Evolutionary conservation across 2,888 invertebrate species (phyloP).

Genomic region (Microchrysa polita): DNA sequence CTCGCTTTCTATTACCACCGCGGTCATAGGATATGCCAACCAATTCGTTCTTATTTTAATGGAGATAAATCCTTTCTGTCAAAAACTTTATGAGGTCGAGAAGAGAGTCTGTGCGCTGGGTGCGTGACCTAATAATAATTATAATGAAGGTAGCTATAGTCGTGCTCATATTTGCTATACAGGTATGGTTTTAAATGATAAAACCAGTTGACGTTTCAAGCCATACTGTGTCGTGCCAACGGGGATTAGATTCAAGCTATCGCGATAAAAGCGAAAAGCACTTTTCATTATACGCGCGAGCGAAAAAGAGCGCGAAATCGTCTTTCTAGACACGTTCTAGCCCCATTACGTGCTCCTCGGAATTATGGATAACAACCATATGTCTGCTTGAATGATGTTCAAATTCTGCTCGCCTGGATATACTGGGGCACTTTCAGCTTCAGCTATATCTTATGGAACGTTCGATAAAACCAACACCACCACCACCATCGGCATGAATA

Average conservation of each 20-base stretch:
- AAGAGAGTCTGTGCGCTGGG: too few relatives aligned
- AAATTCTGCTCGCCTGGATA: background rate
- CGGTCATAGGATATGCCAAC: too few relatives aligned
- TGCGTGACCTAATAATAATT: too few relatives aligned
- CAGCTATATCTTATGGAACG: background rate
- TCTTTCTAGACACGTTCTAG: conserved; percentile 40
- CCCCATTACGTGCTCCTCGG: conserved; percentile 30
- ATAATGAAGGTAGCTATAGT: too few relatives aligned
- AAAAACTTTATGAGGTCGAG: too few relatives aligned
- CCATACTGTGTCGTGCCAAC: too few relatives aligned
- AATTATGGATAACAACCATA: conserved; percentile 16
- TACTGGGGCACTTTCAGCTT: background rate
- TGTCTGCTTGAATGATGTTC: background rate
- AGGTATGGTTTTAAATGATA: too few relatives aligned
- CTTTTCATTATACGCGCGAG: conserved; percentile 20
- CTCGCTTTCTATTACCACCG: too few relatives aligned
- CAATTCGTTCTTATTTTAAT: too few relatives aligned
- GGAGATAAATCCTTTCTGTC: too few relatives aligned
- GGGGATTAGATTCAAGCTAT: background rate
- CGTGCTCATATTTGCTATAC: too few relatives aligned
- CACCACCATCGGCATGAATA: background rate
- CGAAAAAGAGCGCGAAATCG: conserved; percentile 3
- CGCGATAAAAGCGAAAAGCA: conserved; percentile 19
- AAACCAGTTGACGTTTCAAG: too few relatives aligned
- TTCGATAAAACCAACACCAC: background rate